Evolutionary conservation across 2,888 invertebrate genomes (phyloP).

Genomic region (Heliconius ethilla): DNA sequence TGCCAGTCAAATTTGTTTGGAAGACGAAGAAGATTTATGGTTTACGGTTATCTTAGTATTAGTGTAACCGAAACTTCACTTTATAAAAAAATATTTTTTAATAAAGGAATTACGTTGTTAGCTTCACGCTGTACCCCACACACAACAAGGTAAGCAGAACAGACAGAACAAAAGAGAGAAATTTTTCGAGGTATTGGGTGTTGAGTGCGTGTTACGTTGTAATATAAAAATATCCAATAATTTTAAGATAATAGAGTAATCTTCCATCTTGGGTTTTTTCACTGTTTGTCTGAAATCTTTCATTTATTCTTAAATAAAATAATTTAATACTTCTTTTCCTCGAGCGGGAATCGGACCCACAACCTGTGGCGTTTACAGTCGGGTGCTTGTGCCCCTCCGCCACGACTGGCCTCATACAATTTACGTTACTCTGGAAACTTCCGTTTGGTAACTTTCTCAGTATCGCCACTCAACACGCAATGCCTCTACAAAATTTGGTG

Average conservation of each 20-base stretch:
- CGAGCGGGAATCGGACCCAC: too few relatives aligned
- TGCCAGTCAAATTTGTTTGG: conserved; percentile 39
- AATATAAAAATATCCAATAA: background rate
- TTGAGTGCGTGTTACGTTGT: background rate
- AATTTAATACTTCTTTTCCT: background rate
- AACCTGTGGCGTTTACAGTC: too few relatives aligned
- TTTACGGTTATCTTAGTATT: background rate
- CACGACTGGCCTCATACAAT: too few relatives aligned
- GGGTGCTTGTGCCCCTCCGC: too few relatives aligned
- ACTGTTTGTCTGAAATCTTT: background rate
- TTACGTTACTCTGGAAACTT: too few relatives aligned
- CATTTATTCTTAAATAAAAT: background rate
- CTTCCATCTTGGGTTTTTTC: background rate
- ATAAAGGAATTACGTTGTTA: background rate
- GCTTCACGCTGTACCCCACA: too few relatives aligned
- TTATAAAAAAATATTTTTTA: background rate
- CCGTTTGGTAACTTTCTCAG: too few relatives aligned
- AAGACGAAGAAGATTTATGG: conserved; percentile 29
- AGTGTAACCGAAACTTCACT: background rate
- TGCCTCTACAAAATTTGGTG: too few relatives aligned
- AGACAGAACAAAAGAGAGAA: too few relatives aligned
- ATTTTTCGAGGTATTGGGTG: too few relatives aligned
- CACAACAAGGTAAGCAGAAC: too few relatives aligned
- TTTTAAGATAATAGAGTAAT: background rate
- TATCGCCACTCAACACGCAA: too few relatives aligned